These are phyloP conservation scores for Bombycilla garrulus DNA, from an alignment of 2,113 vertebrate genomes.

Conservation along the genomic window DNA sequence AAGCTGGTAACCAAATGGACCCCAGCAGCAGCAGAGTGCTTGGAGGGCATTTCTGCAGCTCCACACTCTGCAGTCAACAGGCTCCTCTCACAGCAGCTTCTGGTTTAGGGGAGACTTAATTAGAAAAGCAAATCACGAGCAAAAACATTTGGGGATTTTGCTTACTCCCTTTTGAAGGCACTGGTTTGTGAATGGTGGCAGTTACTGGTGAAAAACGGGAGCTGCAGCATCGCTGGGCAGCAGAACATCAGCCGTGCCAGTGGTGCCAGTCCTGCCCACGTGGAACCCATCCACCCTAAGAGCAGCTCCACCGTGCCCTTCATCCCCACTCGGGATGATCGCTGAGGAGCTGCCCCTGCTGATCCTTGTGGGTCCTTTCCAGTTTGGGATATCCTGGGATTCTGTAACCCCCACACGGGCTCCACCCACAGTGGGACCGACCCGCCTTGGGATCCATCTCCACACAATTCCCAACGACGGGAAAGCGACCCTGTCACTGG, in stretches of 20 bases:
- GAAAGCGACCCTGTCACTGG: neutral
- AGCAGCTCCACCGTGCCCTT: rapidly evolving
- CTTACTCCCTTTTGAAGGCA: neutral
- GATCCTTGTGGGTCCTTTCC: neutral
- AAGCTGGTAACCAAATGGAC: neutral
- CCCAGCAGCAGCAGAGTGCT: neutral
- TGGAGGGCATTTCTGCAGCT: neutral
- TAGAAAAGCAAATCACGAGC: neutral
- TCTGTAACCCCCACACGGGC: neutral
- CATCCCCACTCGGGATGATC: rapidly evolving
- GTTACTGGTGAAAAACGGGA: neutral
- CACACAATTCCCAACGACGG: neutral
- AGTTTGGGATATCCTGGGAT: rapidly evolving
- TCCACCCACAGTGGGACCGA: neutral
- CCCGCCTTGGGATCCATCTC: neutral
- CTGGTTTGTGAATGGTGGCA: neutral
- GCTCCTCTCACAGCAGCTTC: neutral
- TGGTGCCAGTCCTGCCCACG: neutral
- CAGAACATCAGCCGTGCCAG: neutral
- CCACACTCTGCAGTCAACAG: neutral
- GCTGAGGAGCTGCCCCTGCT: neutral
- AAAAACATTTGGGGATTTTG: neutral
- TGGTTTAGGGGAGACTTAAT: neutral
- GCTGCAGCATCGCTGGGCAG: neutral
- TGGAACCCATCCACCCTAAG: neutral